Conservation (phyloP, 1,140 invertebrate species). For the Nephila pilipes region DNA sequence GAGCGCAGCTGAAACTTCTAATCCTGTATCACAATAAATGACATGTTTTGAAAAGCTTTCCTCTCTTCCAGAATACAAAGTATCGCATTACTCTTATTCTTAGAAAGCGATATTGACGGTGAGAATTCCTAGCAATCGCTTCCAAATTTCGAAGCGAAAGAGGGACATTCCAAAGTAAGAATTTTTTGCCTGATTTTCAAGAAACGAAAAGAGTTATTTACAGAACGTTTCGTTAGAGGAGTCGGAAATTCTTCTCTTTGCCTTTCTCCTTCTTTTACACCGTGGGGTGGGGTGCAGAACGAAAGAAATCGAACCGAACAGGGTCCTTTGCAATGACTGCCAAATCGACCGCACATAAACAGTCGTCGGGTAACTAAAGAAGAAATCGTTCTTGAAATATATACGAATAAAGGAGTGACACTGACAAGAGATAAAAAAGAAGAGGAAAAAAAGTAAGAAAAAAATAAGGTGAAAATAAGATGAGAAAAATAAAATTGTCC, state of each 20-base stretch:
- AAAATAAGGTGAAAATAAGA: neutral
- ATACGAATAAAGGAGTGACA: constrained; percentile 30
- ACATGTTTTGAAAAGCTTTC: neutral
- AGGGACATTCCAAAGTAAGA: constrained; percentile 9
- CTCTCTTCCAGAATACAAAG: neutral
- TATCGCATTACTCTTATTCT: constrained; percentile 9
- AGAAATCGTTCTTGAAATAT: constrained; percentile 26
- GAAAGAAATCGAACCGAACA: constrained; percentile 35
- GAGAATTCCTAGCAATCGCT: constrained; percentile 13
- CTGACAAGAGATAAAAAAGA: neutral
- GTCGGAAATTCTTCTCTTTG: constrained; percentile 1
- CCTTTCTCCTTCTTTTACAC: neutral
- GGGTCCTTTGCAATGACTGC: constrained; percentile 34
- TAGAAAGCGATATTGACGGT: neutral
- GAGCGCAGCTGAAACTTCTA: neutral
- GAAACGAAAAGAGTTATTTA: constrained; percentile 7
- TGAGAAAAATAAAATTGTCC: constrained; percentile 30
- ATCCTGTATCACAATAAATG: constrained; percentile 11
- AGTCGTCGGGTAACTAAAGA: constrained; percentile 4
- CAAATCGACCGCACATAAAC: constrained; percentile 63
- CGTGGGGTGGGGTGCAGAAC: neutral
- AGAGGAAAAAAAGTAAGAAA: neutral
- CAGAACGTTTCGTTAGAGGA: constrained; percentile 26
- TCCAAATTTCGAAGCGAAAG: constrained; percentile 17
- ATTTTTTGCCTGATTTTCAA: neutral